Evolutionary conservation across 2,888 invertebrate species (phyloP), one percentile per base, ranked within the genome.

Genomic region (Hedya salicella): DNA sequence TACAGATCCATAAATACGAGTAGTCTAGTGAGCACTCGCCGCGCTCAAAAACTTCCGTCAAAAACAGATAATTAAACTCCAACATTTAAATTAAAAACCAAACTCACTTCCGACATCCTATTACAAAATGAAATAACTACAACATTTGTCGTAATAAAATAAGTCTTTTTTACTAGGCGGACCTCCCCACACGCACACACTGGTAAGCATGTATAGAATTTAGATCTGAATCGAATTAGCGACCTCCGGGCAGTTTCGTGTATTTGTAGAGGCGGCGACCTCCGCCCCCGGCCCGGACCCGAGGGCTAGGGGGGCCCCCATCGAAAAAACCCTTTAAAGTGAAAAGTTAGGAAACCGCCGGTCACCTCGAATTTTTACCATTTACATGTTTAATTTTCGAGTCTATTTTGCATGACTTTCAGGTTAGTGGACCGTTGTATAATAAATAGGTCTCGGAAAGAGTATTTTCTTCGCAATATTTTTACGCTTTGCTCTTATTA

Each of bases 271-370:
- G 78, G 76, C 70, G 75, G 66, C 66, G 62, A 39, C 68, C 49
- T 70, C 73, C 77, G 71, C 71, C 25, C 64, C 72, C 70, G 69
- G 49, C n/a, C 16, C 9, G 36, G 9, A 9, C 56, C 16, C 1
- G 5, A 0, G 14, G 57, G 60, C 60, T 13, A 39, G 42, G 39
- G 71, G 67, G 59, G 56, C 30, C 9, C 46, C 71, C 69, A 56
- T 80, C 81, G 81, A 82, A 87, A 86, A 86, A 86, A 85, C 85
- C 86, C 83, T 85, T 86, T 82, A 81, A 77, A 85, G 83, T 83
- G 81, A 82, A 85, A 85, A 86, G 85, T 86, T 85, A 78, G 81
- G 73, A 77, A 77, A 77, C 75, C 73, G 71, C 74, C 72, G 68
- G 74, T 74, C 73, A 73, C 68, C 68, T 70, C 68, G 19, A 48